These are phyloP conservation scores for Cryptoblepharus egeriae DNA, from an alignment of 2,797 vertebrate species.

Conservation along the genomic window DNA sequence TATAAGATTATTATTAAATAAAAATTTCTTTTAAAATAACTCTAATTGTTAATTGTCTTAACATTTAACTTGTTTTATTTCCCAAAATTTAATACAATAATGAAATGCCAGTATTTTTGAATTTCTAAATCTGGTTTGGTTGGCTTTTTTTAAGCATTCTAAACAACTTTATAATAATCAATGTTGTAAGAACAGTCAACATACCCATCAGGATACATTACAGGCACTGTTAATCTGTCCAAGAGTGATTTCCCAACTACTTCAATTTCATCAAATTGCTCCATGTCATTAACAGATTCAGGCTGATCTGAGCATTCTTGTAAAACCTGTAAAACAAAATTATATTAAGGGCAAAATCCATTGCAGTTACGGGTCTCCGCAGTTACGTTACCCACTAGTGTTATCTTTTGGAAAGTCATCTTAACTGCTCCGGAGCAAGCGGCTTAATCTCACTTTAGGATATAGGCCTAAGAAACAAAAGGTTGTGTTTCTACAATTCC, in stretches of 20 bases:
- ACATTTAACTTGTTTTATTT: neutral
- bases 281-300: slow-evolving; percentile 80
- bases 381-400: too few relatives aligned
- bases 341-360: too few relatives aligned
- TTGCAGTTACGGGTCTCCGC: too few relatives aligned
- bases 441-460: too few relatives aligned
- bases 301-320: slow-evolving; percentile 82
- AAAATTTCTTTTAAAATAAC: neutral
- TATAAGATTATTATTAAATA: neutral
- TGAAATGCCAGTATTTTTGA: neutral
- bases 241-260: slow-evolving; percentile 90
- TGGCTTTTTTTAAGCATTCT: neutral
- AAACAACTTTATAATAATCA: slow-evolving; percentile 22
- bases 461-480: too few relatives aligned
- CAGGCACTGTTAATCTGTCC: slow-evolving; percentile 92
- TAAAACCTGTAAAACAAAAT: slow-evolving; percentile 78
- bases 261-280: slow-evolving; percentile 91
- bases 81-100: neutral
- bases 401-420: too few relatives aligned
- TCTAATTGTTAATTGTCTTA: too few relatives aligned
- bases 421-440: too few relatives aligned
- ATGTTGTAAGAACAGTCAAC: slow-evolving; percentile 51
- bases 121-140: slow-evolving; percentile 31
- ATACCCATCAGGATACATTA: slow-evolving; percentile 98
- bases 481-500: neutral